phyloP scores from a whole-genome alignment of 2,797 vertebrate species.

The Pangasius djambal region DNA sequence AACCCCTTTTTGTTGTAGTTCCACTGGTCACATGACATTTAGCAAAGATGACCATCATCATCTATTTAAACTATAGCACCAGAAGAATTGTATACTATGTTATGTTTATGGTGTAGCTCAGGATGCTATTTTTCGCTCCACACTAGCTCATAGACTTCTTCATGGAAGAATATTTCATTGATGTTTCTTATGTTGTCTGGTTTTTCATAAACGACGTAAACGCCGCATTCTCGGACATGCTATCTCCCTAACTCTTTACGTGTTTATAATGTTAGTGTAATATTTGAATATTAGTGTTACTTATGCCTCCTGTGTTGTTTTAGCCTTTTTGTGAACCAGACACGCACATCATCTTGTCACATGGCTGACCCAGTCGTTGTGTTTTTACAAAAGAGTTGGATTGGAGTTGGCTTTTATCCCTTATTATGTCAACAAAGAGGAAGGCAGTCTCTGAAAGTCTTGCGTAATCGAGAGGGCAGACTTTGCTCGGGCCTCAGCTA shows the following conservation, averaged over 20 bases:
- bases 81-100: neutral
- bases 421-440: slow-evolving; percentile 35
- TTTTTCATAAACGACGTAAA: neutral
- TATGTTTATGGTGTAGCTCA: neutral
- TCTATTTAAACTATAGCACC: neutral
- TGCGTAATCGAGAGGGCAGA: neutral
- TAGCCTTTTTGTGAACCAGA: neutral
- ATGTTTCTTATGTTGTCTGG: neutral
- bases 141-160: neutral
- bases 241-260: neutral
- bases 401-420: slow-evolving; percentile 3
- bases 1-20: neutral
- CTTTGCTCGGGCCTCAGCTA: neutral
- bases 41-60: neutral
- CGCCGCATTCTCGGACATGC: neutral
- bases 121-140: neutral
- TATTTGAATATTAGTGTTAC: neutral
- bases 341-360: neutral
- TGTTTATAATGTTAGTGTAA: neutral
- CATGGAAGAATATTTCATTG: neutral
- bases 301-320: neutral
- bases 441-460: neutral
- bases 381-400: slow-evolving; percentile 5
- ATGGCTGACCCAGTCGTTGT: neutral
- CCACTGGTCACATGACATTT: neutral